Evolutionary conservation across 2,113 vertebrate species (phyloP).

Genomic region (Cranoglanis bouderius): DNA sequence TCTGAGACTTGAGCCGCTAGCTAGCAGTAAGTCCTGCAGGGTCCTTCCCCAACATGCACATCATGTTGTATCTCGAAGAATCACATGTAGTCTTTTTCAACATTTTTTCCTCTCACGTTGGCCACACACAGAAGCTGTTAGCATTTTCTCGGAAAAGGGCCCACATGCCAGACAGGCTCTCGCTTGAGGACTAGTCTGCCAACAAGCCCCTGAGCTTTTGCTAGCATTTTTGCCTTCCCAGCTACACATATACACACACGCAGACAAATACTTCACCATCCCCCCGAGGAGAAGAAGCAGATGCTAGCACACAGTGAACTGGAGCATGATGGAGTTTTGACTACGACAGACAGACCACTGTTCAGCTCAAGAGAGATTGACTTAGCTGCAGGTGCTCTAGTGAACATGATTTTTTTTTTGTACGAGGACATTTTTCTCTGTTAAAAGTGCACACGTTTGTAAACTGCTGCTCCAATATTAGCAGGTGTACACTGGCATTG

Average conservation of each 20-base stretch:
- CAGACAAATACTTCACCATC: neutral
- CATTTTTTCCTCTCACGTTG: neutral
- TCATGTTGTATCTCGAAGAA: neutral
- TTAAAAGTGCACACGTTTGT: neutral
- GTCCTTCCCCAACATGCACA: neutral
- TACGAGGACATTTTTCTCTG: neutral
- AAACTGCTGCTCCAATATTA: neutral
- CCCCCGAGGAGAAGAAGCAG: neutral
- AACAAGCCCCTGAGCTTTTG: slow-evolving; percentile 37
- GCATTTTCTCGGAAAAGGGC: slow-evolving; percentile 27
- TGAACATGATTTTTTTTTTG: neutral
- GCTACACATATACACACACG: neutral
- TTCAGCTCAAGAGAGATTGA: neutral
- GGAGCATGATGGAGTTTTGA: slow-evolving; percentile 7
- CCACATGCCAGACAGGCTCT: neutral
- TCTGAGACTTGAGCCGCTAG: neutral
- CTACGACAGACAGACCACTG: neutral
- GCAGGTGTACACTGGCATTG: neutral
- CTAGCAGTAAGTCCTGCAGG: slow-evolving; percentile 28
- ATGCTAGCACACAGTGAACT: neutral
- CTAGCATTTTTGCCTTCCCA: slow-evolving; percentile 20
- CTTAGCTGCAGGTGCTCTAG: neutral
- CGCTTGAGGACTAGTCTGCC: slow-evolving; percentile 32
- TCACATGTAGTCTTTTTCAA: neutral
- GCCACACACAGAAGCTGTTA: slow-evolving; percentile 1